phyloP scores from a whole-genome alignment of 2,113 vertebrate species.

The Sialia sialis region DNA sequence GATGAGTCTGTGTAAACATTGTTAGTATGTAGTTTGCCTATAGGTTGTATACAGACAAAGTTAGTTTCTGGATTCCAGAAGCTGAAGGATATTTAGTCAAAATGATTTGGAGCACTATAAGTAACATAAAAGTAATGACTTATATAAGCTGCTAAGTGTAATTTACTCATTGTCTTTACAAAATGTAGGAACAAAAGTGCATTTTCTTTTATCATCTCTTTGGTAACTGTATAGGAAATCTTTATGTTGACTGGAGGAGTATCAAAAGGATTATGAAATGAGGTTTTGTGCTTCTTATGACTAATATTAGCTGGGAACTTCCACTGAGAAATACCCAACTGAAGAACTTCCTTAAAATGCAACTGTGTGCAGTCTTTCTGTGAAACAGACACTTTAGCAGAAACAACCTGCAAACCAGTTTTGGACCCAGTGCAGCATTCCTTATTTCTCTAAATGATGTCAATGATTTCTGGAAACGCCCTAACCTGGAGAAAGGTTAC shows the following conservation, averaged over 20 bases:
- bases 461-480: neutral
- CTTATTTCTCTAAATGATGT: neutral
- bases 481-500: neutral
- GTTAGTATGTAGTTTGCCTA: neutral
- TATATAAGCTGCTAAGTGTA: neutral
- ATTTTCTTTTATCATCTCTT: slow-evolving; percentile 34
- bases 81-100: neutral
- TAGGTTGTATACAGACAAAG: neutral
- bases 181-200: neutral
- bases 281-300: slow-evolving; percentile 23
- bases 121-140: neutral
- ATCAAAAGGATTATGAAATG: slow-evolving; percentile 33
- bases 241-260: neutral
- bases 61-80: neutral
- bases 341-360: slow-evolving; percentile 75
- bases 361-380: slow-evolving; percentile 13
- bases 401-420: slow-evolving; percentile 48
- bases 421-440: neutral
- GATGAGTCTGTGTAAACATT: neutral
- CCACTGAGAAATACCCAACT: slow-evolving; percentile 76
- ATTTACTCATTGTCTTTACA: neutral
- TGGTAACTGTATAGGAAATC: neutral
- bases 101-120: neutral
- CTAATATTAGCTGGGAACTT: slow-evolving; percentile 74
- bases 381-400: slow-evolving; percentile 53